Evolutionary conservation across 2,888 invertebrate genomes (phyloP).

Genomic region (Machimus rusticus): DNA sequence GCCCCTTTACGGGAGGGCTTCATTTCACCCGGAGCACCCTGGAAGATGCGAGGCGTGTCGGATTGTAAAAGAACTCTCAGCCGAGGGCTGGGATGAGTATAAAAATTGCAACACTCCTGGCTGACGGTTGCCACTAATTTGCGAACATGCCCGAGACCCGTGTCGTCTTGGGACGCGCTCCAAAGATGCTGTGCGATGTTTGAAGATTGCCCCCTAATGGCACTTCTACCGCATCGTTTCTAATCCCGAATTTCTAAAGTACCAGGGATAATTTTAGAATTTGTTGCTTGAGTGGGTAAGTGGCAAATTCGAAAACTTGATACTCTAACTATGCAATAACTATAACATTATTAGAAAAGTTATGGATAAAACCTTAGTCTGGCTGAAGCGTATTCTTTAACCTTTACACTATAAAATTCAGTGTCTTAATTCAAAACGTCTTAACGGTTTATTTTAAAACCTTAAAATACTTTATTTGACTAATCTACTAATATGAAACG

Average conservation of each 20-base stretch:
- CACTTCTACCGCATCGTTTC: neutral
- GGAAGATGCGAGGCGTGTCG: neutral
- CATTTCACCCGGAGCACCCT: neutral
- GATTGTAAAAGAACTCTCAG: neutral
- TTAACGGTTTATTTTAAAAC: too few species aligned
- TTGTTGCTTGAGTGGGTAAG: neutral
- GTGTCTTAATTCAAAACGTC: too few species aligned
- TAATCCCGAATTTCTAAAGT: neutral
- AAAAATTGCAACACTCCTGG: slow-evolving; percentile 7
- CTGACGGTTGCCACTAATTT: neutral
- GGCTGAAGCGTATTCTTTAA: too few species aligned
- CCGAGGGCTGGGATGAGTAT: neutral
- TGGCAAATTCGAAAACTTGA: too few species aligned
- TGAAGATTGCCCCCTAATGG: neutral
- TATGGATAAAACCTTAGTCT: too few species aligned
- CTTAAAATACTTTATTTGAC: too few species aligned
- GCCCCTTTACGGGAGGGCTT: neutral
- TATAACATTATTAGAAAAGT: too few species aligned
- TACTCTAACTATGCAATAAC: too few species aligned
- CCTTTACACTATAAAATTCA: too few species aligned
- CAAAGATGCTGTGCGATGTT: neutral
- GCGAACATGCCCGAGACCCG: neutral
- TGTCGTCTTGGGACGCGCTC: neutral
- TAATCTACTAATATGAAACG: too few species aligned
- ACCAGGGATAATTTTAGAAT: neutral